phyloP scores from a whole-genome alignment of 2,888 invertebrate species.

The Cheiracanthium punctorium region DNA sequence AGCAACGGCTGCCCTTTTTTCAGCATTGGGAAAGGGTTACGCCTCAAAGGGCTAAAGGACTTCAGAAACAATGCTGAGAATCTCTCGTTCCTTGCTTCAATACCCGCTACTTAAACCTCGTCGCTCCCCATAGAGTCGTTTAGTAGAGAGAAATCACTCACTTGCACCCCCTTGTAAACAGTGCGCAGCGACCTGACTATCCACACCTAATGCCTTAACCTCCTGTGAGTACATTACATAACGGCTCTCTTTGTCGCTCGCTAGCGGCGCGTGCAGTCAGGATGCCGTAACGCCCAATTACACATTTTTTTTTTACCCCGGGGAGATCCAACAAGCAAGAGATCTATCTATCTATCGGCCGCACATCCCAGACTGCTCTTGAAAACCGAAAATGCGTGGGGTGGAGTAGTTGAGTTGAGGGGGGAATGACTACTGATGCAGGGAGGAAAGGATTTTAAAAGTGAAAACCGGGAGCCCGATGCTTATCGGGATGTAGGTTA shows the following conservation, averaged over 20 bases:
- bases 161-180: background rate
- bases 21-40: too few species aligned
- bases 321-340: too few species aligned
- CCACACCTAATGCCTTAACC: background rate
- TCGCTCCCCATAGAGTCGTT: too few species aligned
- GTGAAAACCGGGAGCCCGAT: background rate
- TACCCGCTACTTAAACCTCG: too few species aligned
- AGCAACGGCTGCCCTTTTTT: too few species aligned
- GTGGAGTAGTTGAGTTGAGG: background rate
- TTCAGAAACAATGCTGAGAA: too few species aligned
- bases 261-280: background rate
- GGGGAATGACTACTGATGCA: background rate
- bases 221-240: background rate
- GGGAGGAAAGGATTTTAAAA: background rate
- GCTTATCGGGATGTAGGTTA: background rate
- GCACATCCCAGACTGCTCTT: background rate
- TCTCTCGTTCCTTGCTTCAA: too few species aligned
- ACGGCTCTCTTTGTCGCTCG: background rate
- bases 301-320: background rate
- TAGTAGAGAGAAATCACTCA: too few species aligned
- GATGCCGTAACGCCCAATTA: conserved; percentile 2
- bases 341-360: too few species aligned
- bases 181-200: background rate
- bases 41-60: too few species aligned
- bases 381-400: background rate